Percentiles rank a stretch among this genome's conserved stretches.
Evolutionary conservation across 2,888 invertebrate genomes (phyloP).

Genomic region (Lathronympha strigana): DNA sequence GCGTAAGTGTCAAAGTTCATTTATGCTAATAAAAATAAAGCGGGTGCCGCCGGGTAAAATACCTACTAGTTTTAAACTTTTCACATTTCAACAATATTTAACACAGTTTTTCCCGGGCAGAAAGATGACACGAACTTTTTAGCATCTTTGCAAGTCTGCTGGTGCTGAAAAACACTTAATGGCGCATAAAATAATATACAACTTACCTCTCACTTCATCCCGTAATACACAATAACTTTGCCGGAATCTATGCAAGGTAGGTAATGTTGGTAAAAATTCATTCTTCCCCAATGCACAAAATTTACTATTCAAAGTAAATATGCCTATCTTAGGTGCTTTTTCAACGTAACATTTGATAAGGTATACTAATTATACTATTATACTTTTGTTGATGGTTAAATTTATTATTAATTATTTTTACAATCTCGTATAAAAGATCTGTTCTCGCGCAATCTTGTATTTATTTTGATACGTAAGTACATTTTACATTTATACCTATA

Average conservation of each 20-base stretch:
- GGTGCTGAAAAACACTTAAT: no score
- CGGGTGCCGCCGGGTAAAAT: no score
- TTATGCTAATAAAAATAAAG: no score
- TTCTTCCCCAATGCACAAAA: constrained; percentile 11
- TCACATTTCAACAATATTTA: no score
- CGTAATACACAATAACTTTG: no score
- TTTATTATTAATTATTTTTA: constrained; percentile 17
- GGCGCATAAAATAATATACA: no score
- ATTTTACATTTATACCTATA: constrained; percentile 12
- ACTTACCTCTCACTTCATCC: no score
- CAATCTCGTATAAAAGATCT: constrained; percentile 7
- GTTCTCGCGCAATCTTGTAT: constrained; percentile 3
- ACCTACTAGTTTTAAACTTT: background rate
- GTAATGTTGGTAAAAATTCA: background rate
- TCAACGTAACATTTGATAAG: constrained; percentile 20
- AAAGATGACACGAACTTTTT: background rate
- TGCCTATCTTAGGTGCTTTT: constrained; percentile 26
- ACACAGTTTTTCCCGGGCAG: background rate
- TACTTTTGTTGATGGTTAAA: constrained; percentile 29
- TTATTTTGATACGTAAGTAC: constrained; percentile 26
- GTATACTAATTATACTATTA: constrained; percentile 30
- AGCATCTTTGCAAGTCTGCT: no score
- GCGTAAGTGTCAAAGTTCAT: no score
- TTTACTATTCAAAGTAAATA: constrained; percentile 5
- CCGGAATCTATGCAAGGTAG: no score